A percentile compares a stretch with the other conserved stretches of the same genome.
Conservation (phyloP, 2,888 invertebrate genomes). For the Mylabris sibirica region DNA sequence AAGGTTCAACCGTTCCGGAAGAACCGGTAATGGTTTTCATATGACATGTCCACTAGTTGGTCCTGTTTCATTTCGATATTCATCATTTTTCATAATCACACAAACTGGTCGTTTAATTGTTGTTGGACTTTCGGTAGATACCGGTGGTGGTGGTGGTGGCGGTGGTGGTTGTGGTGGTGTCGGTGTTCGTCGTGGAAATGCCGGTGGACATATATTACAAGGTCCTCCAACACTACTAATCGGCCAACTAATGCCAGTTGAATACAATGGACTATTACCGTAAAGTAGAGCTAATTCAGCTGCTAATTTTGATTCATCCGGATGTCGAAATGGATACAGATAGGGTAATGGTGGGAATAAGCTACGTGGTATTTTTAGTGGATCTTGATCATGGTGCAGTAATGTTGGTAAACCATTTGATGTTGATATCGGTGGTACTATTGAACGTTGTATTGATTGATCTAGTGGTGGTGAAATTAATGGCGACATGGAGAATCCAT, state of each 20-base stretch:
- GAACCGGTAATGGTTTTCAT: constrained; percentile 86
- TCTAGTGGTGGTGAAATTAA: constrained; percentile 67
- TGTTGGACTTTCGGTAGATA: constrained; percentile 54
- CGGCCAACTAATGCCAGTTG: constrained; percentile 61
- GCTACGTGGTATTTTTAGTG: constrained; percentile 70
- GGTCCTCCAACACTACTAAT: constrained; percentile 45
- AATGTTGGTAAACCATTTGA: constrained; percentile 64
- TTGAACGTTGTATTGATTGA: constrained; percentile 62
- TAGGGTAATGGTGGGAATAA: constrained; percentile 77
- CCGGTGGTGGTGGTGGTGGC: constrained; percentile 38
- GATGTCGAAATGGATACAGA: constrained; percentile 71
- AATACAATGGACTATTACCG: constrained; percentile 65
- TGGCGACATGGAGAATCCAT: constrained; percentile 73
- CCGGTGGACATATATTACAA: constrained; percentile 60
- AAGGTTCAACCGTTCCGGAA: constrained; percentile 74
- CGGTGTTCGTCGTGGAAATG: constrained; percentile 54
- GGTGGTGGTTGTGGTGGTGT: constrained; percentile 47
- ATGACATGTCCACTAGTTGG: constrained; percentile 71
- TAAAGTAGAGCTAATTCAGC: constrained; percentile 75
- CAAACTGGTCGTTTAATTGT: constrained; percentile 66
- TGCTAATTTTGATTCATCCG: constrained; percentile 69
- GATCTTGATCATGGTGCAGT: constrained; percentile 64
- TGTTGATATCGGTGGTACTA: constrained; percentile 61
- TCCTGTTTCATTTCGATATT: constrained; percentile 63
- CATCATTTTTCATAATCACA: constrained; percentile 70